These are phyloP conservation scores for Diarsia brunnea DNA, from an alignment of 2,888 invertebrate species.

Conservation along the genomic window DNA sequence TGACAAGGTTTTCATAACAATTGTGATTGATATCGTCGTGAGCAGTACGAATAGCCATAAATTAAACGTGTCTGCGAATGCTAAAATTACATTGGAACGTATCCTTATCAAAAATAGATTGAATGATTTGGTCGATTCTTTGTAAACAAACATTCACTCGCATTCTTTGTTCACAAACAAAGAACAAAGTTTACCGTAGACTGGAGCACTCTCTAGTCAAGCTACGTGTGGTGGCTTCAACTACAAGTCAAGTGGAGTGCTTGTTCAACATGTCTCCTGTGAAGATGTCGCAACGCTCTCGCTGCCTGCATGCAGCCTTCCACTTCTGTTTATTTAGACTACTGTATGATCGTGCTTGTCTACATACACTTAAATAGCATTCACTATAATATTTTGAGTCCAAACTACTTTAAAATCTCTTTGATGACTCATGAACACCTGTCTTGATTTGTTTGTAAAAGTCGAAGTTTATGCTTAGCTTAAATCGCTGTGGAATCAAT, in stretches of 20 bases:
- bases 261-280: constrained; percentile 87
- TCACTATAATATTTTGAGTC: constrained; percentile 18
- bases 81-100: constrained; percentile 48
- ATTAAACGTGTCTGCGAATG: constrained; percentile 44
- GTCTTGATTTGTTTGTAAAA: constrained; percentile 42
- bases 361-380: constrained; percentile 21
- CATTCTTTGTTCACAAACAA: constrained; percentile 72
- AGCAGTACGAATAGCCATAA: constrained; percentile 52
- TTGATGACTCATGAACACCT: constrained; percentile 9
- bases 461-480: constrained; percentile 23
- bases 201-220: constrained; percentile 76
- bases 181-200: constrained; percentile 75
- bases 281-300: constrained; percentile 74
- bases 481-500: constrained; percentile 62
- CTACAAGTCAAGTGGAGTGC: constrained; percentile 80
- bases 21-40: constrained; percentile 65
- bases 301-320: constrained; percentile 56
- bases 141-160: constrained; percentile 63
- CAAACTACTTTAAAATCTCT: constrained; percentile 22
- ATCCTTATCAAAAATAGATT: constrained; percentile 52
- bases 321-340: constrained; percentile 61
- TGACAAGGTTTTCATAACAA: constrained; percentile 69
- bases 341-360: constrained; percentile 33
- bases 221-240: constrained; percentile 81
- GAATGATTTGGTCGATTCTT: constrained; percentile 53